A percentile compares a stretch with the other conserved stretches of the same genome.
Conservation (phyloP, 2,888 invertebrate species). For the Slavum lentiscoides region DNA sequence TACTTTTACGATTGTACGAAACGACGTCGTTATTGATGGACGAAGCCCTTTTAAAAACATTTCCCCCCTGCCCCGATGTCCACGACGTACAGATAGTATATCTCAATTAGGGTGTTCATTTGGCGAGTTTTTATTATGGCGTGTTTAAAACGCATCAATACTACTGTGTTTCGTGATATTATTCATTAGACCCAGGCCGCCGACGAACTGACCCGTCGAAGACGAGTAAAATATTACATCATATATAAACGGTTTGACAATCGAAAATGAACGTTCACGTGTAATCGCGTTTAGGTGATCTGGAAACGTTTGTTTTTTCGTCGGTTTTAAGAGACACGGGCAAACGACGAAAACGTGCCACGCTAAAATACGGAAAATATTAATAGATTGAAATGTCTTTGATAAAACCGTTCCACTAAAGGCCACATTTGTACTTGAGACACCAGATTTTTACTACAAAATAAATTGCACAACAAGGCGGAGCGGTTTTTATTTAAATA, state of each 20-base stretch:
- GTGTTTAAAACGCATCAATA: conserved; percentile 42
- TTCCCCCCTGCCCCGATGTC: background rate
- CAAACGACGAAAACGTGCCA: too few relatives aligned
- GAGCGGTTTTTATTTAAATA: too few relatives aligned
- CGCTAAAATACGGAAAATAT: too few relatives aligned
- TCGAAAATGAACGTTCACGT: background rate
- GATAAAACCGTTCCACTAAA: too few relatives aligned
- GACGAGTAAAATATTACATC: conserved; percentile 13
- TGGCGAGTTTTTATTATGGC: conserved; percentile 18
- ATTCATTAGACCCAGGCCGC: background rate
- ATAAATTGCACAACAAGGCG: too few relatives aligned
- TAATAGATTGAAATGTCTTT: too few relatives aligned
- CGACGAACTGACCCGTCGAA: conserved; percentile 9
- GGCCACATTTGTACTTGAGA: too few relatives aligned
- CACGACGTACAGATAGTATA: background rate
- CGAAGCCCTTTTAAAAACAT: background rate
- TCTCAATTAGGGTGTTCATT: conserved; percentile 39
- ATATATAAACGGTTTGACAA: background rate
- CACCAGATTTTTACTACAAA: too few relatives aligned
- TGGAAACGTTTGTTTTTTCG: too few relatives aligned
- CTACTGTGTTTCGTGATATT: conserved; percentile 17
- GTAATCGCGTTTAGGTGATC: background rate
- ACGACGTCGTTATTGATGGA: conserved; percentile 21
- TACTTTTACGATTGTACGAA: conserved; percentile 3
- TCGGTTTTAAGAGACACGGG: too few relatives aligned